Percentiles rank a stretch among this genome's conserved stretches.
Conservation (phyloP, 2,888 invertebrate genomes). For the Oscheius sp. region DNA sequence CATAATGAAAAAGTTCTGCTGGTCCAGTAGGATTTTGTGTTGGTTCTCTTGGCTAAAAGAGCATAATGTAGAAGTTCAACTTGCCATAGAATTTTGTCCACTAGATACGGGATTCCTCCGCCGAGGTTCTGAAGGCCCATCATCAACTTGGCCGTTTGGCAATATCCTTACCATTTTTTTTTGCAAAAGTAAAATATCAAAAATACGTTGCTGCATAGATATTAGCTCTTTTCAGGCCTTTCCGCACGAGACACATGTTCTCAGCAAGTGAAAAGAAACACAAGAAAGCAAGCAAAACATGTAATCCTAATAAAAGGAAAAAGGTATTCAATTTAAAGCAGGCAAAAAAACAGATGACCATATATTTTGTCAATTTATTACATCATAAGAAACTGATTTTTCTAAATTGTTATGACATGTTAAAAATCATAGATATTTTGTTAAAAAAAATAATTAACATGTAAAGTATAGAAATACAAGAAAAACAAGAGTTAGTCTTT, state of each 20-base stretch:
- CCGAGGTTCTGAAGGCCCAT: background rate
- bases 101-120: background rate
- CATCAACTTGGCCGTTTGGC: constrained; percentile 23
- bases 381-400: no score
- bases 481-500: no score
- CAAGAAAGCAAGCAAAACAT: background rate
- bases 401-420: no score
- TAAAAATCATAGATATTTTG: no score
- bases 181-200: background rate
- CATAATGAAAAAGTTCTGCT: constrained; percentile 3
- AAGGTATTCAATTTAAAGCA: no score
- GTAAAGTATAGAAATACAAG: no score
- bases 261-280: no score
- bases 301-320: background rate
- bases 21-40: background rate
- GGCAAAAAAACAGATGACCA: no score
- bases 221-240: no score
- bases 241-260: no score
- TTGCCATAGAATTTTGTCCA: background rate
- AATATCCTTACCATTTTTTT: constrained; percentile 28
- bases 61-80: background rate
- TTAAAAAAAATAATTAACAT: no score
- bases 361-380: no score
- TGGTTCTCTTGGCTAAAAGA: background rate
- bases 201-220: background rate